These are phyloP conservation scores for Crotalus horridus DNA, from an alignment of 2,113 vertebrate species.

Conservation along the genomic window DNA sequence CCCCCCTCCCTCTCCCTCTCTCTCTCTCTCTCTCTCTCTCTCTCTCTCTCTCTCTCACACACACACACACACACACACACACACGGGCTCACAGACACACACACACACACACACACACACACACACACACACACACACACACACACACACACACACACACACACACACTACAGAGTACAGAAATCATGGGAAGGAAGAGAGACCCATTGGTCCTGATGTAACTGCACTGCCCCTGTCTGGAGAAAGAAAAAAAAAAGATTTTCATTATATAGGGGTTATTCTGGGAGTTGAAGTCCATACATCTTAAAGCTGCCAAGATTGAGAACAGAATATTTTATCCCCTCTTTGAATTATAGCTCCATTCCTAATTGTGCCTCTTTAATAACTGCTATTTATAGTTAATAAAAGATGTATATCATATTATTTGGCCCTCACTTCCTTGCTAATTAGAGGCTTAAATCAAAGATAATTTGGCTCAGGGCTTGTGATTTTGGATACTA, in stretches of 20 bases:
- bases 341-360: not conserved
- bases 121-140: no score
- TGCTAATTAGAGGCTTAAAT: not conserved
- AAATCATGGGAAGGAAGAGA: not conserved
- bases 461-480: not conserved
- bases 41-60: no score
- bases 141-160: no score
- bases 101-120: no score
- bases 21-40: no score
- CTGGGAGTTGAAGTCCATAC: not conserved
- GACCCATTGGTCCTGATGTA: not conserved
- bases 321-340: not conserved
- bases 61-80: no score
- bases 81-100: no score
- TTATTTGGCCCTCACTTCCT: not conserved
- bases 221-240: not conserved
- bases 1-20: no score
- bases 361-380: not conserved
- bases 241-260: not conserved
- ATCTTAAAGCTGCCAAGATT: not conserved
- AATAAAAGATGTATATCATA: not conserved
- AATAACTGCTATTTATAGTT: not conserved
- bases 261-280: not conserved
- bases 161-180: no score
- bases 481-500: not conserved